phyloP scores from a whole-genome alignment of 1,140 invertebrate genomes.

The Macrotrachela quadricornifera region DNA sequence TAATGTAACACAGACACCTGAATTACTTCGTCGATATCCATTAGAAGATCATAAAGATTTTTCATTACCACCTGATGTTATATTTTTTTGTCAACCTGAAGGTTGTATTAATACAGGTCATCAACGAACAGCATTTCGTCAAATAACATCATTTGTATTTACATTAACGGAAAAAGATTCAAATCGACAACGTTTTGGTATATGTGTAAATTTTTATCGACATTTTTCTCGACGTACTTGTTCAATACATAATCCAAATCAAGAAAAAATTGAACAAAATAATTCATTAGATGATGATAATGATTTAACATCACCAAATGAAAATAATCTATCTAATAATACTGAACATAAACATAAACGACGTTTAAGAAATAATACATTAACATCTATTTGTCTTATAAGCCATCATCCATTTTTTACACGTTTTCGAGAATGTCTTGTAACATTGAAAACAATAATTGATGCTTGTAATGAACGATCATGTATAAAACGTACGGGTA shows the following conservation, averaged over 20 bases:
- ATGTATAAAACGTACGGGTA: slow-evolving; percentile 59
- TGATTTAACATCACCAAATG: no score
- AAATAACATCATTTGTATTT: slow-evolving; percentile 89
- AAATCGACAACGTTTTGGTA: slow-evolving; percentile 52
- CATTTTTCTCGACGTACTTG: slow-evolving; percentile 25
- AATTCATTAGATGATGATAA: no score
- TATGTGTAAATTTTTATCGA: slow-evolving; percentile 96
- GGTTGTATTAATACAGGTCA: slow-evolving; percentile 50
- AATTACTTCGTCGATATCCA: slow-evolving; percentile 56
- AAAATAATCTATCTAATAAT: not conserved
- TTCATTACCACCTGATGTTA: slow-evolving; percentile 81
- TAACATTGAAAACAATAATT: slow-evolving; percentile 76
- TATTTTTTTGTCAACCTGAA: slow-evolving; percentile 98
- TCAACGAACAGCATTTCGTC: slow-evolving; percentile 36
- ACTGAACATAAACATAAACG: slow-evolving; percentile 12
- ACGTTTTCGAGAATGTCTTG: slow-evolving; percentile 84
- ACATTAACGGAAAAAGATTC: slow-evolving; percentile 97
- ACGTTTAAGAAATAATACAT: slow-evolving; percentile 38
- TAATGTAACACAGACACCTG: slow-evolving; percentile 25
- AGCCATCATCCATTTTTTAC: slow-evolving; percentile 98
- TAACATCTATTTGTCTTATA: slow-evolving; percentile 86
- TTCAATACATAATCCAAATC: slow-evolving; percentile 29
- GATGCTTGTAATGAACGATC: slow-evolving; percentile 87
- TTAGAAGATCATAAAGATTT: slow-evolving; percentile 87
- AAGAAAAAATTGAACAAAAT: no score